Evolutionary conservation across 92 coral and sea anemone species (phyloP), one percentile per base, ranked within the genome.

Genomic region (Epizoanthus ramosus): DNA sequence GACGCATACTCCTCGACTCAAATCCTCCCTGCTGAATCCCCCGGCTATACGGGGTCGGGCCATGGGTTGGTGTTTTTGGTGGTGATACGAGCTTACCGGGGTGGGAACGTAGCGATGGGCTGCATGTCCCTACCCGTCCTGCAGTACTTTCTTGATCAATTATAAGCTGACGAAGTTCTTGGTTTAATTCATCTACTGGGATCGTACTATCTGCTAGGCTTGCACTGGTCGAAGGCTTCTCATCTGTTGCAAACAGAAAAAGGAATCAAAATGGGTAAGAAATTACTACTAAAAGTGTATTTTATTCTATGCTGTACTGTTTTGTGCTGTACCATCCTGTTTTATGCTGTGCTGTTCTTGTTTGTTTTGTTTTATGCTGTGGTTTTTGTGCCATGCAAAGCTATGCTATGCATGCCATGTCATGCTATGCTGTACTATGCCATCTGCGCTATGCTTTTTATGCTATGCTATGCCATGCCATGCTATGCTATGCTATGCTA

Each of bases 41-140:
- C 50, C 71, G 58, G 57, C 81, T 75, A 50, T 75, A 59, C 6
- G 81, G 81, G 24, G 19, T 58, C 25, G 69, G 56, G 8, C 81
- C 69, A 4, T 37, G 69, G 33, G 52, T 35, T 59, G 81, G 17
- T 10, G 81, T 75, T 63, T n/a, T 59, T 16, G 81, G 57, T 21
- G 68, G 15, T 45, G 77, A 47, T n/a, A 52, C 77, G 50, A 22
- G 77, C 15, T 71, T 71, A 52, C 56, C 61, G 1, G 65, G 37
- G 43, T 57, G 67, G 33, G 66, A 22, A 15, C 59, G 67, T 24
- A 43, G 70, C n/a, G 70, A 59, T 23, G 39, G 69, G 50, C 23
- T 64, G 37, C 68, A 23, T 6, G 57, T 24, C 58, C 58, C 81
- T 57, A 61, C 57, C 39, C 31, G 57, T 8, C 70, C 70, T 3